Base-by-base conservation (phyloP, 2,888 invertebrate genomes). In the Pterostichus madidus region DNA sequence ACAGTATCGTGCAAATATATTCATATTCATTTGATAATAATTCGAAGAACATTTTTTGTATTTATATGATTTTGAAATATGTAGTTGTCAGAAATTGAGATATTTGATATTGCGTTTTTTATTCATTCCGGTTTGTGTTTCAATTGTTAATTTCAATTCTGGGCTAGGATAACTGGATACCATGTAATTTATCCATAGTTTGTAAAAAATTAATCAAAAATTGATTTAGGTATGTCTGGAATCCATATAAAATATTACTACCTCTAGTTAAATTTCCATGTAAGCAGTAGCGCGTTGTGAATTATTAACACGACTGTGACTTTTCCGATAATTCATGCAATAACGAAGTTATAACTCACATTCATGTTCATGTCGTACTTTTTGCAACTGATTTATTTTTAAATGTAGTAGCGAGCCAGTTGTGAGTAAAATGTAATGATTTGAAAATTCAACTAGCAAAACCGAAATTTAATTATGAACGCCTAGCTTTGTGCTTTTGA, bases 351-450 rank as follows among this genome's bases (percentile, higher is more conserved):
- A 59, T 59, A 59, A 59, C 31, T 35, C 35, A 64, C 64, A n/a
- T 8, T 32, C 32, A 11, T 64, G 32, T 32, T 32, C 32, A 35
- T 64, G 31, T 64, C 11, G n/a, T 35, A 32, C n/a, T 64, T 64
- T 64, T 64, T 64, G 64, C 35, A 61, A 32, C 31, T 32, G 35
- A 61, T 64, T 13, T 64, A 64, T 64, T 64, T 64, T 64, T 64
- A 64, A 39, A 39, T 39, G 64, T 2, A 8, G 2, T 10, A 35
- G 35, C n/a, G 10, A 64, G 24, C 24, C 24, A 24, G 24, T 24
- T 31, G 11, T 17, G 35, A 31, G n/a, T 13, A n/a, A n/a, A 64
- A 64, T 32, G n/a, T 64, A 64, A 64, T 64, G 64, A 64, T 64
- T 64, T n/a, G 6, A 31, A 64, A 31, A 35, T 64, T 64, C 31